Evolutionary conservation across 2,888 invertebrate species (phyloP), one percentile per base, ranked within the genome.

Genomic region (Scaptomyza polygonia): DNA sequence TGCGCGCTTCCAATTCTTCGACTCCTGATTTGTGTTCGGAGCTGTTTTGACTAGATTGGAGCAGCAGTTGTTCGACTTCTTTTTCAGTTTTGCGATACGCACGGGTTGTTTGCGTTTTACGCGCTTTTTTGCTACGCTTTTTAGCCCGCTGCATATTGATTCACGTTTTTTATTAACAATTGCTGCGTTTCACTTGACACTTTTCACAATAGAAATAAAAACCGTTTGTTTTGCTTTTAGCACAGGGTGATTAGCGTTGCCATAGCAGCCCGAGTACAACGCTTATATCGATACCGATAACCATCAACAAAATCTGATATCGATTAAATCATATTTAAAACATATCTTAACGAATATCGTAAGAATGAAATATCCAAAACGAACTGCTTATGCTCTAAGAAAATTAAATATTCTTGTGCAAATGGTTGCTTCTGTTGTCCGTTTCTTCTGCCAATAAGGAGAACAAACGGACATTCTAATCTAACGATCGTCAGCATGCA

Each of bases 51-150:
- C 44, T 47, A n/a, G 47, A 43, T 7, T 53, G 47, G 61, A 77
- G 64, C 32, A 91, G 62, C 43, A 91, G 62, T 0, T 54, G 53
- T 29, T 81, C 72, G 5, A 91, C 88, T 57, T 91, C 90, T 5
- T 61, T 71, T 63, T 91, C 91, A 5, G 80, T 84, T 47, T 78
- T 72, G 0, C 86, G 81, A 55, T 89, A 91, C 3, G 84, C 72
- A 7, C 79, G 87, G 0, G 89, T 86, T 6, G 89, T 77, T 34
- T 86, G 88, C 8, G 88, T 85, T 64, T 91, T 90, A 3, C 45
- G 73, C 21, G 69, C 71, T 47, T 53, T 78, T 30, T 62, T 77
- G 40, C 11, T 64, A 16, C 51, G 32, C 8, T 62, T 73, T n/a
- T 21, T 44, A 18, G 36, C 29, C 0, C n/a, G 34, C 7, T 71